phyloP scores from a whole-genome alignment of 2,888 invertebrate species.

The Acanthosepion pharaonis region DNA sequence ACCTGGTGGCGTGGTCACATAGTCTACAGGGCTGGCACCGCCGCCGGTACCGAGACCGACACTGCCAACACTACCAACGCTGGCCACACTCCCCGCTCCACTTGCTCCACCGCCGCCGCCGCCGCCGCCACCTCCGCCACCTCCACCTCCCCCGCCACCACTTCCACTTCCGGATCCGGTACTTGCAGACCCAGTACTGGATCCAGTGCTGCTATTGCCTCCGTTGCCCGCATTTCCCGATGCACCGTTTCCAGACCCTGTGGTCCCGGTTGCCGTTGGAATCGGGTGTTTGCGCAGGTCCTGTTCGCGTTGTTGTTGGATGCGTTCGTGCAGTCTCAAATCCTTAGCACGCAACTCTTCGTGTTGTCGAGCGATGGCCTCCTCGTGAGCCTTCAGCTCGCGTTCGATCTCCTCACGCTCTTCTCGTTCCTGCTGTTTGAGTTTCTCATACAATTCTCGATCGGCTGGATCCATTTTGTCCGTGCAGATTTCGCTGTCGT shows the following conservation, averaged over 20 bases:
- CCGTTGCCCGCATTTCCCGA: not conserved
- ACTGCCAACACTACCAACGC: conserved; percentile 38
- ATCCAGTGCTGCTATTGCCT: not conserved
- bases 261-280: conserved; percentile 35
- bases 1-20: conserved; percentile 14
- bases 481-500: conserved; percentile 51
- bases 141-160: not conserved
- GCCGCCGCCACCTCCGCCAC: not conserved
- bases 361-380: conserved; percentile 65
- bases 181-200: not conserved
- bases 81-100: not conserved
- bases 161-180: not conserved
- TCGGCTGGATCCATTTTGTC: conserved; percentile 71
- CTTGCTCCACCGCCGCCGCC: not conserved
- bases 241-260: not conserved
- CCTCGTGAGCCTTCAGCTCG: conserved; percentile 74
- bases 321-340: conserved; percentile 60
- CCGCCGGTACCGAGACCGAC: not conserved
- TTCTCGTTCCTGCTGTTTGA: conserved; percentile 73
- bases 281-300: conserved; percentile 37
- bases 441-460: conserved; percentile 70
- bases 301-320: conserved; percentile 51
- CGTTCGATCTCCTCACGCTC: conserved; percentile 74
- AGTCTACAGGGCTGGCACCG: conserved; percentile 1
- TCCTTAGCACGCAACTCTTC: conserved; percentile 65